Base-by-base conservation (phyloP, 2,113 vertebrate genomes). In the Ceuthmochares aereus region DNA sequence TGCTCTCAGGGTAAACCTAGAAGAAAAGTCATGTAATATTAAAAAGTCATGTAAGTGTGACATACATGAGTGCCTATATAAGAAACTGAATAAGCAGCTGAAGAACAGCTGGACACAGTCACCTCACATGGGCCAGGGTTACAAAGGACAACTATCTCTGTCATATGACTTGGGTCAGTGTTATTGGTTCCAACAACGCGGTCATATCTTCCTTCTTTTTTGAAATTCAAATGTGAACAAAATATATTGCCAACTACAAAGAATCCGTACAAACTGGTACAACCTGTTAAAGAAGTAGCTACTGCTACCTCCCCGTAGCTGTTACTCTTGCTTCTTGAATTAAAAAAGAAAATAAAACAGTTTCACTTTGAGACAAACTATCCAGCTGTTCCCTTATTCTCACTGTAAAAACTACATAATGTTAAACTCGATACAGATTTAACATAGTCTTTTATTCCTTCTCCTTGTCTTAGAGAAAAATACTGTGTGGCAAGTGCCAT, bases 171-270 rank as follows among this genome's bases (percentile, higher is more conserved):
- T 81, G 69, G 79, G 66, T 84, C 80, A 42, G 58, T 60, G 74
- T 81, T 78, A 94, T 90, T 93, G 87, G 94, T 59, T 92, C 85
- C 88, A 95, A 81, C 72, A 88, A 51, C 82, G 85, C 58, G 90
- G 60, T 23, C 73, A 6, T 73, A 90, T 90, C 86, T 95, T 55
- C 90, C 36, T 25, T 90, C 90, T 43, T 93, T 90, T 94, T 84
- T 96, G 95, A 94, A 95, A 96, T 96, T 96, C 96, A 96, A 96
- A 96, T 96, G 80, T 64, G 86, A 86, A 87, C 26, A 95, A 96
- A 90, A 95, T 90, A 56, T 23, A 84, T 69, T 62, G 66, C 40
- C 52, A 95, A 45, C 66, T 68, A 89, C 76, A 79, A 92, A 95
- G 93, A 70, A 43, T 30, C 45, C 62, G 36, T 51, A 76, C 72